A percentile compares a stretch with the other conserved stretches of the same genome.
phyloP scores from a whole-genome alignment of 2,888 invertebrate species.

The Sinelater perroti region DNA sequence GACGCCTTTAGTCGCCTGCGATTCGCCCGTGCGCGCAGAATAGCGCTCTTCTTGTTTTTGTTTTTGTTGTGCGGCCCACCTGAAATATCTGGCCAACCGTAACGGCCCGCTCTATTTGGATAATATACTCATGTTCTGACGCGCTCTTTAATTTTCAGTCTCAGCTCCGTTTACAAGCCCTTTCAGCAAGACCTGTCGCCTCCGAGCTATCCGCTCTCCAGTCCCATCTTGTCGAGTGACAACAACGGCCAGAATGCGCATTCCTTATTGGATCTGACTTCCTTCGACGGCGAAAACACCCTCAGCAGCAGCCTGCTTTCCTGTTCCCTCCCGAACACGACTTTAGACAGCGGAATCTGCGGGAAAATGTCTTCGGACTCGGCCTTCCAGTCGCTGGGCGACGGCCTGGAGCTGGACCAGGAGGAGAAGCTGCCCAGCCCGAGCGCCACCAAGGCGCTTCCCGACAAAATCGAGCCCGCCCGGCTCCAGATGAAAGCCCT shows the following conservation, averaged over 20 bases:
- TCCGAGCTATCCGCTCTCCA: slow-evolving; percentile 29
- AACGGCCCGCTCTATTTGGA: background rate
- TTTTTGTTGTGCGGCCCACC: slow-evolving; percentile 1
- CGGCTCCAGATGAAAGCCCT: slow-evolving; percentile 68
- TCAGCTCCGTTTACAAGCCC: slow-evolving; percentile 48
- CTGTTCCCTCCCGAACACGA: slow-evolving; percentile 59
- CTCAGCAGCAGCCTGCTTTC: slow-evolving; percentile 49
- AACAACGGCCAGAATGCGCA: slow-evolving; percentile 38
- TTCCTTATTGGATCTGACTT: slow-evolving; percentile 56
- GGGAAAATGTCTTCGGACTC: slow-evolving; percentile 65
- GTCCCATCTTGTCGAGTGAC: slow-evolving; percentile 35
- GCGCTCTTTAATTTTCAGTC: slow-evolving; percentile 44
- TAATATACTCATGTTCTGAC: background rate
- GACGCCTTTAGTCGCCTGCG: slow-evolving; percentile 25
- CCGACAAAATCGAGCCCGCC: slow-evolving; percentile 44
- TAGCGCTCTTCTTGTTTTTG: background rate
- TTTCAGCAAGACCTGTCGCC: slow-evolving; percentile 40
- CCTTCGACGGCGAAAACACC: slow-evolving; percentile 50
- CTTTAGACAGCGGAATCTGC: slow-evolving; percentile 66
- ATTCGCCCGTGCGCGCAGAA: slow-evolving; percentile 14
- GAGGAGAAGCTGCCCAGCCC: slow-evolving; percentile 50
- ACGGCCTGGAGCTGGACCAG: slow-evolving; percentile 57
- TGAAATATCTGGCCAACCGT: background rate
- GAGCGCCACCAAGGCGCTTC: slow-evolving; percentile 51
- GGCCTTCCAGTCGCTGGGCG: slow-evolving; percentile 62